Evolutionary conservation across 2,113 vertebrate genomes (phyloP).

Genomic region (Neofelis nebulosa): DNA sequence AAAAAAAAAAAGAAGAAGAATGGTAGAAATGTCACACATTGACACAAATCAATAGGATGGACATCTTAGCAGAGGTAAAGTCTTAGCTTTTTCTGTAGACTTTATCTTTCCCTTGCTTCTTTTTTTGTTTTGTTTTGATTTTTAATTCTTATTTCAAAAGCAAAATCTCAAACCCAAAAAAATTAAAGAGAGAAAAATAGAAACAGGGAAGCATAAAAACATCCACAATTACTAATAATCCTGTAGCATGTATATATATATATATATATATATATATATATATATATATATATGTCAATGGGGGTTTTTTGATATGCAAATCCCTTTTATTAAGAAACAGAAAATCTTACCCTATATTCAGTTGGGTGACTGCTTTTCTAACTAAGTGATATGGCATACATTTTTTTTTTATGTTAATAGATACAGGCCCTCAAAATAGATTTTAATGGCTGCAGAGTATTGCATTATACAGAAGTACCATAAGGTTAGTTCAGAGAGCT

Average conservation of each 20-base stretch:
- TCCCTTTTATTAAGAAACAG: background rate
- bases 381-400: background rate
- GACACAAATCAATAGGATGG: background rate
- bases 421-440: background rate
- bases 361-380: background rate
- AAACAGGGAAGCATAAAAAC: background rate
- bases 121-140: background rate
- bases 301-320: background rate
- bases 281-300: background rate
- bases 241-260: background rate
- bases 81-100: background rate
- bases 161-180: slow-evolving; percentile 39
- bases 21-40: background rate
- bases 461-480: background rate
- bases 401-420: background rate
- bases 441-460: background rate
- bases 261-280: too few species aligned
- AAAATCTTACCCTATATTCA: background rate
- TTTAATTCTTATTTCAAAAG: slow-evolving; percentile 21
- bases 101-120: background rate
- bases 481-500: background rate
- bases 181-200: background rate
- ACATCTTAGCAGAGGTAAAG: background rate
- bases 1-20: background rate
- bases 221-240: background rate